Conservation (phyloP, 2,888 invertebrate species). For the Didymodactylos carnosus region DNA sequence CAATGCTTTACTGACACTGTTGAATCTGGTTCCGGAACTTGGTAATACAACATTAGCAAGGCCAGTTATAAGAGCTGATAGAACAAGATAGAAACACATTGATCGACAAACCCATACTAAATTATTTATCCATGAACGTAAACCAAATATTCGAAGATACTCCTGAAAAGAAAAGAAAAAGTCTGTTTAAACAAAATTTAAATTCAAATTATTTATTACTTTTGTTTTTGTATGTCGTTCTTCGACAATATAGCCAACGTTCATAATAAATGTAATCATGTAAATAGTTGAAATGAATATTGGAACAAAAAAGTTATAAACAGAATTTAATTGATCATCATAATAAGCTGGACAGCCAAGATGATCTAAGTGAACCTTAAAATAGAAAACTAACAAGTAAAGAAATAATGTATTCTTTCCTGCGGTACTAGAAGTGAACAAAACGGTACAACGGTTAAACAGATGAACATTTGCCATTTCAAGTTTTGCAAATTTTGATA, state of each 20-base stretch:
- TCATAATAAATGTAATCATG: conserved; percentile 3
- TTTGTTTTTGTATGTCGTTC: conserved; percentile 10
- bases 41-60: not conserved
- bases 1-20: not conserved
- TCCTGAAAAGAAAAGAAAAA: not conserved
- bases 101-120: conserved; percentile 5
- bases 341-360: not conserved
- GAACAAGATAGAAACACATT: not conserved
- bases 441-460: no score
- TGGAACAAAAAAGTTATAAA: conserved; percentile 1
- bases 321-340: conserved; percentile 6
- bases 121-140: not conserved
- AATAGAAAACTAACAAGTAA: not conserved
- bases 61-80: not conserved
- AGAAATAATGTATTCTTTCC: not conserved
- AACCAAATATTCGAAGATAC: conserved; percentile 4
- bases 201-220: not conserved
- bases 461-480: no score
- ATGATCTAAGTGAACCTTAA: not conserved
- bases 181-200: not conserved
- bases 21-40: not conserved
- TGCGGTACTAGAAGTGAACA: not conserved
- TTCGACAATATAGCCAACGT: not conserved
- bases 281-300: not conserved
- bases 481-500: no score